Percentiles rank a stretch among this genome's conserved stretches.
Conservation (phyloP, 2,888 invertebrate genomes). For the Loripinus fragilis region DNA sequence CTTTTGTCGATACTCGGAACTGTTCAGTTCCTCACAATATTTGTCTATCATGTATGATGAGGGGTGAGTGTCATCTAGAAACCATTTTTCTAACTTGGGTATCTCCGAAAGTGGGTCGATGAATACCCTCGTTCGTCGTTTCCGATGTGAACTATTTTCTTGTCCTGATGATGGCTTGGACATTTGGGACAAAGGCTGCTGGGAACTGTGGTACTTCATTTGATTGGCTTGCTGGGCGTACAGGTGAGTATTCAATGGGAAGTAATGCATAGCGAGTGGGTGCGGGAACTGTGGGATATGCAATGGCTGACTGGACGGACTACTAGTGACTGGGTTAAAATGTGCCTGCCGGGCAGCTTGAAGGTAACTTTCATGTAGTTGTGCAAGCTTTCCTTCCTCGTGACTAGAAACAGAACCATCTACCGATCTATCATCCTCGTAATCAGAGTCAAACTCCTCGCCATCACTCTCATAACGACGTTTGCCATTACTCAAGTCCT, state of each 20-base stretch:
- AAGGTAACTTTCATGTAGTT: conserved; percentile 60
- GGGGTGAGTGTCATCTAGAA: conserved; percentile 98
- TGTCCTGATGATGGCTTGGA: conserved; percentile 57
- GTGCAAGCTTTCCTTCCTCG: conserved; percentile 57
- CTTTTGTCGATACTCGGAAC: conserved; percentile 98
- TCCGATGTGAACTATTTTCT: conserved; percentile 78
- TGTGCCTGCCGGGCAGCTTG: conserved; percentile 56
- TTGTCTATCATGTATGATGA: conserved; percentile 98
- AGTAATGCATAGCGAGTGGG: conserved; percentile 77
- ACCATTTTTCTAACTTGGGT: conserved; percentile 89
- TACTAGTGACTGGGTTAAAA: conserved; percentile 51
- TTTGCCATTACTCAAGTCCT: conserved; percentile 48
- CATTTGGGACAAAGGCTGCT: conserved; percentile 42
- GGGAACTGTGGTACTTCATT: conserved; percentile 56
- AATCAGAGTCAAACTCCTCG: conserved; percentile 65
- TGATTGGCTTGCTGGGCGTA: conserved; percentile 71
- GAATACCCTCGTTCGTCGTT: conserved; percentile 98
- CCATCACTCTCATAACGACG: conserved; percentile 57
- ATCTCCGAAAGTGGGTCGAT: conserved; percentile 99
- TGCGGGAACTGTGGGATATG: conserved; percentile 78
- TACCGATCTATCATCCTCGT: conserved; percentile 62
- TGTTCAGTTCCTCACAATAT: conserved; percentile 98
- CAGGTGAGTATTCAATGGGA: conserved; percentile 75
- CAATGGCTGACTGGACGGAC: conserved; percentile 65
- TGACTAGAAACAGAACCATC: conserved; percentile 69